These are phyloP conservation scores for Cantharis rufa DNA, from an alignment of 2,888 invertebrate species.

Conservation along the genomic window DNA sequence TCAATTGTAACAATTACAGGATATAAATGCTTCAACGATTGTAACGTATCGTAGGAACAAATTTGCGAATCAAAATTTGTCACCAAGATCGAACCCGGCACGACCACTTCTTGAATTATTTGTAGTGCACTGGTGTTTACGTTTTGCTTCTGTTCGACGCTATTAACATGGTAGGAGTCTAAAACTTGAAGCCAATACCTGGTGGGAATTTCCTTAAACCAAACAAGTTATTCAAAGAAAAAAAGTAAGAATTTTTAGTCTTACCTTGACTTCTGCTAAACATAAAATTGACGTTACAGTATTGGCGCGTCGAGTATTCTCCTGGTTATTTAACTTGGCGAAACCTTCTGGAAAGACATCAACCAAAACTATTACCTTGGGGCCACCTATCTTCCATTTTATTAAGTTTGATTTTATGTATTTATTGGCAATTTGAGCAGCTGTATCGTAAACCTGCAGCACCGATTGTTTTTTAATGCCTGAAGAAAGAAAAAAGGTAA, in stretches of 20 bases:
- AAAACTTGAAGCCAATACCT: constrained; percentile 48
- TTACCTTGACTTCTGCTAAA: constrained; percentile 67
- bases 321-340: constrained; percentile 56
- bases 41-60: constrained; percentile 39
- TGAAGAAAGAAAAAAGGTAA: constrained; percentile 45
- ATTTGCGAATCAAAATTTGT: constrained; percentile 42
- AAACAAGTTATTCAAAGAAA: neutral
- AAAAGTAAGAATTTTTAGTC: constrained; percentile 15
- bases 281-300: constrained; percentile 60
- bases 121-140: constrained; percentile 34
- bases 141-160: constrained; percentile 22
- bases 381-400: constrained; percentile 63
- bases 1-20: constrained; percentile 40
- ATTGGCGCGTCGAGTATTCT: constrained; percentile 55
- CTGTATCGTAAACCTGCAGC: constrained; percentile 61
- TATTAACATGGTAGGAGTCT: constrained; percentile 23
- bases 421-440: constrained; percentile 59
- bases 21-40: constrained; percentile 35
- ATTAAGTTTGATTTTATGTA: constrained; percentile 57
- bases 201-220: constrained; percentile 45
- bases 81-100: constrained; percentile 51
- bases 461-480: constrained; percentile 64
- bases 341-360: constrained; percentile 67
- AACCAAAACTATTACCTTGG: constrained; percentile 64
- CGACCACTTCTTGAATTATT: constrained; percentile 44